Evolutionary conservation across 2,113 vertebrate species (phyloP).

Genomic region (Nipponia nippon): DNA sequence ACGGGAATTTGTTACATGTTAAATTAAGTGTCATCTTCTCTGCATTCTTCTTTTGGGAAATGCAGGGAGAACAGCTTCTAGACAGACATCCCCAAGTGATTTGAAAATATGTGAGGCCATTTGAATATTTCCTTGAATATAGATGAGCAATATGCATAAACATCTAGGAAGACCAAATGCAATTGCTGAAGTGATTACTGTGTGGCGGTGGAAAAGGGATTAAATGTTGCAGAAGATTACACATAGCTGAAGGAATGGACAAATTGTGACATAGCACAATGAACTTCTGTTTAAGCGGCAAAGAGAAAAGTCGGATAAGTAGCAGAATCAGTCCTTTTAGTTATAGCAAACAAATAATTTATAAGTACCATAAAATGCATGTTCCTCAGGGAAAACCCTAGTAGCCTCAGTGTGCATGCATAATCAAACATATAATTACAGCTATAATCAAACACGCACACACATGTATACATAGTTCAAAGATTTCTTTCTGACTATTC

Average conservation of each 20-base stretch:
- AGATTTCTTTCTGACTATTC: neutral
- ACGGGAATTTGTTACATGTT: neutral
- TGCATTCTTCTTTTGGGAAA: neutral
- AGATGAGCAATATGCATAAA: neutral
- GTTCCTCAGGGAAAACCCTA: neutral
- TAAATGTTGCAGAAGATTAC: neutral
- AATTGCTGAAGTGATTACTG: conserved; percentile 8
- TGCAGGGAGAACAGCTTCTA: neutral
- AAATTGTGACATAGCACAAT: neutral
- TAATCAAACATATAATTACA: neutral
- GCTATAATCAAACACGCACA: neutral
- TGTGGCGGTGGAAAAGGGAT: neutral
- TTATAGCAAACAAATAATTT: neutral
- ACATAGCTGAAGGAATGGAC: neutral
- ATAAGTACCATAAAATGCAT: neutral
- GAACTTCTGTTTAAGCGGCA: neutral
- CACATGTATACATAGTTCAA: neutral
- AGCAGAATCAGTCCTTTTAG: neutral
- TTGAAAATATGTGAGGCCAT: neutral
- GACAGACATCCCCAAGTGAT: neutral
- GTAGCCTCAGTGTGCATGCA: neutral
- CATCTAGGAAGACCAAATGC: neutral
- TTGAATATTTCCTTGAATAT: neutral
- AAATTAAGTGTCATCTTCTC: neutral
- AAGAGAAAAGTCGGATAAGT: neutral